phyloP scores from a whole-genome alignment of 2,797 vertebrate genomes.

The Cirrhinus molitorella region DNA sequence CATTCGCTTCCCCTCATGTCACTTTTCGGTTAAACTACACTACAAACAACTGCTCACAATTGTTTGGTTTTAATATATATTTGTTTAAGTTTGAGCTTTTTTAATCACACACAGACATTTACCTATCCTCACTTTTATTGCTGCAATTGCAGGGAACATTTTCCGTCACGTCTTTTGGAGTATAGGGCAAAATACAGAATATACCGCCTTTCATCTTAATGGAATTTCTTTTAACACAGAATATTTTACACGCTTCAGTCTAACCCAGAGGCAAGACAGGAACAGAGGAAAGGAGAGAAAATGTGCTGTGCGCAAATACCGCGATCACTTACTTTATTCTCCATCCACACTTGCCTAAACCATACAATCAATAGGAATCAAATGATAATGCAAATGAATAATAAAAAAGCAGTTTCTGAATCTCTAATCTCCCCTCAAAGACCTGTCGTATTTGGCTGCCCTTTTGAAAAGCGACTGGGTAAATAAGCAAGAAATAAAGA shows the following conservation, averaged over 20 bases:
- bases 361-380: constrained; percentile 66
- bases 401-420: constrained; percentile 58
- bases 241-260: constrained; percentile 53
- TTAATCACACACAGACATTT: constrained; percentile 11
- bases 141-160: neutral
- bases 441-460: constrained; percentile 64
- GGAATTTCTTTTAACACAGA: constrained; percentile 44
- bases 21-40: neutral
- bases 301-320: constrained; percentile 39
- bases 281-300: constrained; percentile 37
- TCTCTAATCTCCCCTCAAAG: constrained; percentile 71
- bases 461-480: constrained; percentile 61
- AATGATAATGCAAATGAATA: constrained; percentile 65
- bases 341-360: constrained; percentile 56
- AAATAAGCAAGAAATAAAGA: constrained; percentile 64
- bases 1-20: neutral
- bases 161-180: constrained; percentile 18
- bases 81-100: neutral
- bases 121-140: constrained; percentile 19
- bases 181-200: constrained; percentile 36
- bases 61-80: neutral
- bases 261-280: constrained; percentile 45
- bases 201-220: constrained; percentile 38
- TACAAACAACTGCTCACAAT: neutral
- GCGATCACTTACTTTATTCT: constrained; percentile 43